Evolutionary conservation across 2,888 invertebrate genomes (phyloP).

Genomic region (Chrysolina americana): DNA sequence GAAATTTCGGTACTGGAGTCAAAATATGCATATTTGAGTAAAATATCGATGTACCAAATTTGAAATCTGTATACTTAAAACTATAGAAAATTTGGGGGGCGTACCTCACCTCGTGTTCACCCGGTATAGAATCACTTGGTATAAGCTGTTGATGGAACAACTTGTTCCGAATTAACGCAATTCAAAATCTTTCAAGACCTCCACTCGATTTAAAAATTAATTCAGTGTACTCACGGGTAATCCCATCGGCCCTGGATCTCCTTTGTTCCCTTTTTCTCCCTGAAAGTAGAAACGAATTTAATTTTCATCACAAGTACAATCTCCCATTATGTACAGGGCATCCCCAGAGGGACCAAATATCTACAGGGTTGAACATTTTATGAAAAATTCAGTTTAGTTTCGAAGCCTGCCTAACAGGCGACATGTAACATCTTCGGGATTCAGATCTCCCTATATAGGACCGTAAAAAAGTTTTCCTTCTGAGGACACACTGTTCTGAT

Average conservation of each 20-base stretch:
- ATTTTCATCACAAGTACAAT: neutral
- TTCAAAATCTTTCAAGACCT: neutral
- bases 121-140: too few relatives aligned
- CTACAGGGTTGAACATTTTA: neutral
- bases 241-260: slow-evolving; percentile 95
- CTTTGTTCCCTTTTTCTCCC: slow-evolving; percentile 87
- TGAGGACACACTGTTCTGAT: slow-evolving; percentile 29
- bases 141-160: too few relatives aligned
- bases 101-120: too few relatives aligned
- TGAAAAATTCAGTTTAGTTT: neutral
- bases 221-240: slow-evolving; percentile 83
- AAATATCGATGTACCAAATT: too few relatives aligned
- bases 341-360: slow-evolving; percentile 29
- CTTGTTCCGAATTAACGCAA: neutral
- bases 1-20: too few relatives aligned
- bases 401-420: neutral
- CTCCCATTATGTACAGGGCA: slow-evolving; percentile 20
- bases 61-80: too few relatives aligned
- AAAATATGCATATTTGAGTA: too few relatives aligned
- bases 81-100: too few relatives aligned
- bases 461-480: slow-evolving; percentile 32
- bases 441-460: neutral
- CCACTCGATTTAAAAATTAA: neutral
- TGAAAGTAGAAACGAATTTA: slow-evolving; percentile 62
- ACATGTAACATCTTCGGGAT: neutral